Conservation (phyloP, 2,797 vertebrate species). For the Hemibagrus guttatus region DNA sequence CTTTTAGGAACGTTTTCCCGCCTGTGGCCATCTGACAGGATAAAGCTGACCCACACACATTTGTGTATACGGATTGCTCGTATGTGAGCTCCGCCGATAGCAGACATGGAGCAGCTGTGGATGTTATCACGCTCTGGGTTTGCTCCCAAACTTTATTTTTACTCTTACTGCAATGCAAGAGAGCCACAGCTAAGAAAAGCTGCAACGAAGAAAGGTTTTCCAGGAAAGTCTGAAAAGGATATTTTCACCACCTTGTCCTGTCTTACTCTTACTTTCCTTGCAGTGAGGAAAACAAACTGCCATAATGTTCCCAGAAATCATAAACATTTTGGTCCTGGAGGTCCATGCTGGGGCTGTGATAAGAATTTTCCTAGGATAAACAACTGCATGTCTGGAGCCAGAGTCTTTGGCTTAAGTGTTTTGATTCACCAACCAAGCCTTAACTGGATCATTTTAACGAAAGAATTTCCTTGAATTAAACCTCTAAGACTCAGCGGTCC, state of each 20-base stretch:
- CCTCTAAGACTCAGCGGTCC: not conserved
- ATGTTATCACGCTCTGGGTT: constrained; percentile 26
- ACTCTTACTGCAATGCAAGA: not conserved
- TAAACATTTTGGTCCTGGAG: not conserved
- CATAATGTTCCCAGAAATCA: not conserved
- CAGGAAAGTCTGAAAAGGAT: constrained; percentile 2
- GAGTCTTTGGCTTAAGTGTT: not conserved
- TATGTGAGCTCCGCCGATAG: constrained; percentile 2
- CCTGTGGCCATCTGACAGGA: constrained; percentile 35
- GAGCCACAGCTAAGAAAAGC: not conserved
- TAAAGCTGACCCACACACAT: constrained; percentile 19
- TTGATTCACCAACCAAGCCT: not conserved
- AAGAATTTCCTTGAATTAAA: not conserved
- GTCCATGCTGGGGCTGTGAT: not conserved
- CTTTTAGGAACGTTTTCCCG: constrained; percentile 29
- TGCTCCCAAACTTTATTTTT: not conserved
- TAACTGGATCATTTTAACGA: not conserved
- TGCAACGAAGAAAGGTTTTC: not conserved
- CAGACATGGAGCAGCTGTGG: constrained; percentile 16
- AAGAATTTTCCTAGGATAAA: not conserved
- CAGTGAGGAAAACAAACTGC: not conserved
- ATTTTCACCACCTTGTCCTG: not conserved
- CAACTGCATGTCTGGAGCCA: not conserved
- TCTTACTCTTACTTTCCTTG: not conserved
- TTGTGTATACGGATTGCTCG: not conserved